Evolutionary conservation across 2,113 vertebrate genomes (phyloP), one percentile per base, ranked within the genome.

Genomic region (Notothenia rossii): DNA sequence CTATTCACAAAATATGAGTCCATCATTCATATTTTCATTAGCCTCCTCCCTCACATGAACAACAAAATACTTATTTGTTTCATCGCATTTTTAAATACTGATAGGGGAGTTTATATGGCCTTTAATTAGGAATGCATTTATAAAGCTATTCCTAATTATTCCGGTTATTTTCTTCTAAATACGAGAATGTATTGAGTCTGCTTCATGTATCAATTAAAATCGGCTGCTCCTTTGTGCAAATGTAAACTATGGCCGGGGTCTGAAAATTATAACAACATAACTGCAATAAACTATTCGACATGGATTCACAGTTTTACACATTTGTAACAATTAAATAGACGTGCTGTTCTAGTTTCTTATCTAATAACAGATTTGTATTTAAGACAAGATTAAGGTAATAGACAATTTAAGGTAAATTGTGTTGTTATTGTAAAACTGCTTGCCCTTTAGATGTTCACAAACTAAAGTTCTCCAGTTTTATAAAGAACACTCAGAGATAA

Each of bases 181-280:
- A 0, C 10, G 40, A n/a, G 18, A 12, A 18, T 9, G 17, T 5
- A n/a, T 40, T 43, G 13, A 18, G 13, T 3, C 46, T 60, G 22
- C 8, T 50, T 5, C 2, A 20, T 54, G 22, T n/a, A 15, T 45
- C 13, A 10, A 43, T 48, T 22, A 14, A 51, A 83, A 63, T 1
- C 54, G 53, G 40, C 25, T n/a, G 40, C 29, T 60, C 12, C n/a
- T 55, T 29, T 74, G 53, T 22, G 73, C 15, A 75, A 81, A 77
- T 66, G 56, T 75, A 2, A 1, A 10, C 18, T 10, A 40, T 49
- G 50, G 6, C 22, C 53, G 11, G 51, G 43, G 58, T 20, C 15
- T 58, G 55, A 10, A 40, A 15, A 49, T 15, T 5, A 0, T 1
- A 59, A 33, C 3, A 7, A 10, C 18, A 71, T 40, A 71, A 18